A percentile compares a stretch with the other conserved stretches of the same genome.
Evolutionary conservation across 2,113 vertebrate genomes (phyloP).

Genomic region (Saimiri boliviensis): DNA sequence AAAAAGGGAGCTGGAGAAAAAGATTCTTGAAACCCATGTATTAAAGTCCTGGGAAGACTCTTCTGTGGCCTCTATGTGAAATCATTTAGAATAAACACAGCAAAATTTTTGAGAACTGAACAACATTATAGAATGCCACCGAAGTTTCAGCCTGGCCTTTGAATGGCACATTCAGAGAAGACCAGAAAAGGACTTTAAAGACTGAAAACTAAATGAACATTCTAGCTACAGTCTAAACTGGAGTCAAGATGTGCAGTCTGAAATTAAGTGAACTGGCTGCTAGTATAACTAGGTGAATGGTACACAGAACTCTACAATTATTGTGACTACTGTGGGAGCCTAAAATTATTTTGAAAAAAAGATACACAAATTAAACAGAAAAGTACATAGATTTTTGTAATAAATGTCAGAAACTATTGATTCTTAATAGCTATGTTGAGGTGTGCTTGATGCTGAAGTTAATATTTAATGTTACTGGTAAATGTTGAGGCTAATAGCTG

Average conservation of each 20-base stretch:
- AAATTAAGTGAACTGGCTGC: not conserved
- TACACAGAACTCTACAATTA: not conserved
- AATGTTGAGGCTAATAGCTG: not conserved
- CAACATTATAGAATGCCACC: not conserved
- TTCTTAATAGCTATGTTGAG: not conserved
- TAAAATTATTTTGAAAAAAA: not conserved
- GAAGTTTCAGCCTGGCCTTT: not conserved
- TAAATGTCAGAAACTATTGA: not conserved
- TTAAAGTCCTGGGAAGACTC: not conserved
- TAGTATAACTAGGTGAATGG: not conserved
- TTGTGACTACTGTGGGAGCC: fast-evolving
- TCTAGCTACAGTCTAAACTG: not conserved
- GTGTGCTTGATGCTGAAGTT: not conserved
- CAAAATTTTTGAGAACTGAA: not conserved
- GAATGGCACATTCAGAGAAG: too few relatives aligned
- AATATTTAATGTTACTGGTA: not conserved
- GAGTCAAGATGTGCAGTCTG: not conserved
- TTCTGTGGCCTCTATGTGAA: not conserved
- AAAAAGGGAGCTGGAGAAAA: not conserved
- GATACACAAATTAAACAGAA: not conserved
- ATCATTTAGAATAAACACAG: not conserved
- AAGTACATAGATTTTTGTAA: not conserved
- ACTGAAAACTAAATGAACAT: not conserved
- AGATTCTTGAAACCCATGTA: not conserved
- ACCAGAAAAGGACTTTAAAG: not conserved